Conservation (phyloP, 2,888 invertebrate species). For the Mechanitis mazaeus region DNA sequence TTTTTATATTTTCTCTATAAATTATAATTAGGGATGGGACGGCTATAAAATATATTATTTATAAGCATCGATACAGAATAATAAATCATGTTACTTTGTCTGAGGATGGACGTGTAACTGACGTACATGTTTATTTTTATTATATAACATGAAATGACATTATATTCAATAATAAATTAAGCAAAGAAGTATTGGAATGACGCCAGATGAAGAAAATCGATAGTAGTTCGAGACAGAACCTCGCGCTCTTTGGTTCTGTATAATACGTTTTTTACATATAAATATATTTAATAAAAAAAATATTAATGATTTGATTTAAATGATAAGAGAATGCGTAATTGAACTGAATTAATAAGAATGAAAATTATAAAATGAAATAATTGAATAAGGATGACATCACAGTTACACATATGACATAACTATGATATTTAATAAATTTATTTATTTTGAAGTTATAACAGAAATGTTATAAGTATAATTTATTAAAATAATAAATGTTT, state of each 20-base stretch:
- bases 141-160: constrained; percentile 42
- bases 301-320: no score
- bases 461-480: constrained; percentile 3
- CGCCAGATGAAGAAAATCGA: constrained; percentile 62
- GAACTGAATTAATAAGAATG: no score
- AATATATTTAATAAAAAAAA: no score
- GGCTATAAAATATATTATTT: not conserved
- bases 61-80: not conserved
- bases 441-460: not conserved
- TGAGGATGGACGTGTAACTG: constrained; percentile 24
- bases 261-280: no score
- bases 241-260: constrained; percentile 21
- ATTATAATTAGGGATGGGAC: not conserved
- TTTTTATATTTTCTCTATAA: not conserved
- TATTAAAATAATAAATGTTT: constrained; percentile 7
- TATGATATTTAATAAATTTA: no score
- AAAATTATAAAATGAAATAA: no score
- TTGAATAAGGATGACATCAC: no score
- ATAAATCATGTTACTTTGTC: constrained; percentile 6
- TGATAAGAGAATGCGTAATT: no score
- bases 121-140: constrained; percentile 33
- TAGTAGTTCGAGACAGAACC: constrained; percentile 47
- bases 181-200: constrained; percentile 60
- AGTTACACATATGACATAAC: no score
- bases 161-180: constrained; percentile 63